Evolutionary conservation across 2,797 vertebrate species (phyloP), one percentile per base, ranked within the genome.

Genomic region (Graptemys geographica): DNA sequence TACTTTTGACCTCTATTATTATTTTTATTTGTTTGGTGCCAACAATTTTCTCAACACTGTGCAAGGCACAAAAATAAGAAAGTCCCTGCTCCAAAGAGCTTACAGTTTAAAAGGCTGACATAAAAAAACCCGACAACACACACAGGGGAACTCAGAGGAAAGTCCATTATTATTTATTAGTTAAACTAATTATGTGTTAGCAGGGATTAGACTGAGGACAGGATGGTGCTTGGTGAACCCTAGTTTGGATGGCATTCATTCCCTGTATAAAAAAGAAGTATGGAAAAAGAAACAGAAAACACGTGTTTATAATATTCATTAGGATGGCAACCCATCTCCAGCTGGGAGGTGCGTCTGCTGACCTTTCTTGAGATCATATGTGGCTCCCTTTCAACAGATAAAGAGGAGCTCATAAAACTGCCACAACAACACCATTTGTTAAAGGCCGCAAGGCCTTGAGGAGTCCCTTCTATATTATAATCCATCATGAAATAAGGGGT

Each of bases 241-340:
- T 0, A 0, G 1, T 51, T 16, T 76, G 79, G 57, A 2, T 2
- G 1, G 11, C 0, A 10, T 16, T 49, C 11, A 0, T 3, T 51
- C 41, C 1, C 0, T 0, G 1, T 4, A 1, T 0, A 1, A 28
- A 11, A 6, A 19, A 41, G 37, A 10, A 9, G n/a, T 5, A 41
- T n/a, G 37, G n/a, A 28, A 8, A 6, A 15, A 51, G 49, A 19
- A 10, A 49, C 55, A 49, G 31, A 8, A 55, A 37, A 47, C 1
- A 0, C 53, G 6, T 16, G 4, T 81, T 16, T 11, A 19, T 3
- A n/a, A 1, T 11, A n/a, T 44, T 21, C 8, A 11, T 15, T 76
- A 12, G 41, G 25, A 21, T 47, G 41, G 41, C 11, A 62, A 33
- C 19, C 47, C 33, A 3, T 16, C 33, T 13, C 6, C 31, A 65